A percentile compares a stretch with the other conserved stretches of the same genome.
phyloP scores from a whole-genome alignment of 2,888 invertebrate species.

The Aphidoletes aphidimyza region DNA sequence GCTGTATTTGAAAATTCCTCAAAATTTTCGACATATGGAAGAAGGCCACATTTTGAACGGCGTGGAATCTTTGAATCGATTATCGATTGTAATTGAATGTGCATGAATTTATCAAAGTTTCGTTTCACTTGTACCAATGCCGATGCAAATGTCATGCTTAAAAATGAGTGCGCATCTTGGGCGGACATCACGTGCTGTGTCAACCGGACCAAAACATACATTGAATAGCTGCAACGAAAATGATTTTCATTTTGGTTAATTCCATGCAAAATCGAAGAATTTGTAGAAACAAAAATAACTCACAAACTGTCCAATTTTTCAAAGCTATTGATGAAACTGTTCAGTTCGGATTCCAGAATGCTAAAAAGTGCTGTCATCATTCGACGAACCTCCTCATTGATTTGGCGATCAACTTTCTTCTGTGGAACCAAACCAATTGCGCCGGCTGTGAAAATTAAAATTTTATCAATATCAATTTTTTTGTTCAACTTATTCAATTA shows the following conservation, averaged over 20 bases:
- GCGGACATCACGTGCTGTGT: slow-evolving; percentile 93
- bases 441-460: not conserved
- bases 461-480: not conserved
- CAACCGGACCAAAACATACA: slow-evolving; percentile 91
- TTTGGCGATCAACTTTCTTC: slow-evolving; percentile 75
- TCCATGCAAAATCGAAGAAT: slow-evolving; percentile 8
- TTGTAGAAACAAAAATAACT: slow-evolving; percentile 65
- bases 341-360: slow-evolving; percentile 85
- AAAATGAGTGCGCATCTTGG: slow-evolving; percentile 85
- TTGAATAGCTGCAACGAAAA: slow-evolving; percentile 78
- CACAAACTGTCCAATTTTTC: slow-evolving; percentile 92
- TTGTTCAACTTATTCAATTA: slow-evolving; percentile 28
- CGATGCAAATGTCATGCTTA: slow-evolving; percentile 88
- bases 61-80: slow-evolving; percentile 77
- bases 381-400: slow-evolving; percentile 81
- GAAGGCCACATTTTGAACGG: slow-evolving; percentile 84
- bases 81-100: slow-evolving; percentile 82
- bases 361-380: slow-evolving; percentile 93
- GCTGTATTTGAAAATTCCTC: slow-evolving; percentile 88
- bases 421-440: slow-evolving; percentile 61
- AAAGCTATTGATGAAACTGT: slow-evolving; percentile 84
- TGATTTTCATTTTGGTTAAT: slow-evolving; percentile 47
- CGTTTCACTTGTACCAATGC: slow-evolving; percentile 88
- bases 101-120: slow-evolving; percentile 92
- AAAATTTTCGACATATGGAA: slow-evolving; percentile 89